A percentile compares a stretch with the other conserved stretches of the same genome.
Conservation (phyloP, 2,888 invertebrate genomes). For the Cosmopolites sordidus region DNA sequence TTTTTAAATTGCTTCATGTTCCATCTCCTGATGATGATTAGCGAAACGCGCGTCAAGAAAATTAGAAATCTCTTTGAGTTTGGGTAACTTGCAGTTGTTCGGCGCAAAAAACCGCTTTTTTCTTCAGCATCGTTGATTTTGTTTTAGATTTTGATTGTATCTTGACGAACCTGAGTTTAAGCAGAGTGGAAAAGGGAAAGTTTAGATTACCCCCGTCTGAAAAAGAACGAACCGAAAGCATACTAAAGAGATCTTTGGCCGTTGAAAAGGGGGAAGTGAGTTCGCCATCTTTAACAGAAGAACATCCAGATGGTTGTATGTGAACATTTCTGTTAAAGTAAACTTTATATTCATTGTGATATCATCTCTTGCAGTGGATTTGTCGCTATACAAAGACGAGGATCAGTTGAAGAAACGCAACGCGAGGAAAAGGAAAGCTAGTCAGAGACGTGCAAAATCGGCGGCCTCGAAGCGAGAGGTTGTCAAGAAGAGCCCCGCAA, state of each 20-base stretch:
- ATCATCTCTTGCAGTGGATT: too few relatives aligned
- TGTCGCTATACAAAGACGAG: constrained; percentile 79
- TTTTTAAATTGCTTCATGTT: too few relatives aligned
- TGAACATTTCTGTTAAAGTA: too few relatives aligned
- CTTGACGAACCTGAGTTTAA: constrained; percentile 76
- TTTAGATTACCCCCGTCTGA: constrained; percentile 70
- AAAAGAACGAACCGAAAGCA: constrained; percentile 72
- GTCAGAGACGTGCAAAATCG: constrained; percentile 24
- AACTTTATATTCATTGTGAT: too few relatives aligned
- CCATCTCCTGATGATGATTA: too few relatives aligned
- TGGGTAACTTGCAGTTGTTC: too few relatives aligned
- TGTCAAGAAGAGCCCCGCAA: constrained; percentile 11
- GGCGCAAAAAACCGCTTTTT: constrained; percentile 15
- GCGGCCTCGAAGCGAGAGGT: constrained; percentile 4
- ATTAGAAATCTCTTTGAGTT: too few relatives aligned
- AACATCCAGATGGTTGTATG: constrained; percentile 82
- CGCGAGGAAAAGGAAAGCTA: constrained; percentile 44
- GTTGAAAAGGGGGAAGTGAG: constrained; percentile 68
- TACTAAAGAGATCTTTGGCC: constrained; percentile 76
- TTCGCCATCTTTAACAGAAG: constrained; percentile 62
- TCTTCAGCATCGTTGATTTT: constrained; percentile 7
- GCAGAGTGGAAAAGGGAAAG: constrained; percentile 63
- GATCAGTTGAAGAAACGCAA: constrained; percentile 61
- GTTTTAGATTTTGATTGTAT: constrained; percentile 80
- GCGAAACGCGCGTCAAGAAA: too few relatives aligned